phyloP scores from a whole-genome alignment of 2,888 invertebrate species.

The Dromius quadrimaculatus region DNA sequence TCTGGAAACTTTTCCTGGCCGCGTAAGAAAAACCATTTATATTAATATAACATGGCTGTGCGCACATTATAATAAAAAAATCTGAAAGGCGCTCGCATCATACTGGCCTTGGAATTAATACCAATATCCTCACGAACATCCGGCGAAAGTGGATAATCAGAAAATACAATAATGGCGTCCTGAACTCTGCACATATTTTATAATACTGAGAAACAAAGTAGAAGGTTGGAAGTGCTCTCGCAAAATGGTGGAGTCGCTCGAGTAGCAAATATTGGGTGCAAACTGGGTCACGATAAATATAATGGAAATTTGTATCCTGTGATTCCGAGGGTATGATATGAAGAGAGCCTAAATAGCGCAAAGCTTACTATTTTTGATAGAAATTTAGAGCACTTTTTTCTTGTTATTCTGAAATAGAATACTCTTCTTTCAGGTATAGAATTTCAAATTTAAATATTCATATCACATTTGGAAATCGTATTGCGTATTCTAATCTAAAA shows the following conservation, averaged over 20 bases:
- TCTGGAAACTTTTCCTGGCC: constrained; percentile 42
- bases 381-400: too few species aligned
- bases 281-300: too few species aligned
- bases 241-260: too few species aligned
- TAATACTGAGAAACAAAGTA: background rate
- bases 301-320: too few species aligned
- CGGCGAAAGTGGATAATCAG: constrained; percentile 44
- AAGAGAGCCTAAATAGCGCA: too few species aligned
- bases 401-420: too few species aligned
- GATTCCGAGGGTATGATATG: too few species aligned
- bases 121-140: constrained; percentile 41
- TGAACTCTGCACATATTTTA: constrained; percentile 19
- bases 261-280: too few species aligned
- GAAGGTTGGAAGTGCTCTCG: too few species aligned
- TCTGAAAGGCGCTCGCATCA: constrained; percentile 41
- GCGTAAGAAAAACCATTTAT: constrained; percentile 49
- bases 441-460: constrained; percentile 30
- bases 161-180: constrained; percentile 39
- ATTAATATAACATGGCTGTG: constrained; percentile 50
- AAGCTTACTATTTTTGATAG: too few species aligned
- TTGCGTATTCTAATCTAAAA: constrained; percentile 32
- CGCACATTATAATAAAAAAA: constrained; percentile 50
- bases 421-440: too few species aligned
- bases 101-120: constrained; percentile 48
- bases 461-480: constrained; percentile 15